phyloP scores from a whole-genome alignment of 2,797 vertebrate genomes.

The Merluccius polli region DNA sequence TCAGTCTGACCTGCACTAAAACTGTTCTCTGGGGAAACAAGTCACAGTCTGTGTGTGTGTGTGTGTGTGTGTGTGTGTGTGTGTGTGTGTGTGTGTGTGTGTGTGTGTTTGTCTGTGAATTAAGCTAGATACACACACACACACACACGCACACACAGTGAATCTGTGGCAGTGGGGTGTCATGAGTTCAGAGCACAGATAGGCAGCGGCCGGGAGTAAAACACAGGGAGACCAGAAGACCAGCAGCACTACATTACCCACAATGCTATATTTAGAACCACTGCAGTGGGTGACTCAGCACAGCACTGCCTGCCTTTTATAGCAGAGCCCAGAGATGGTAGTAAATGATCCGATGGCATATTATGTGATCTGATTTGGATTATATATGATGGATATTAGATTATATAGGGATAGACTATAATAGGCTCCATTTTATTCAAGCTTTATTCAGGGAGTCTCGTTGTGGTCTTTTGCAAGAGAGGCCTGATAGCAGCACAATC shows the following conservation, averaged over 20 bases:
- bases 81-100: constrained; percentile 7
- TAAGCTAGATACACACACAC: neutral
- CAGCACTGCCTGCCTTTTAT: neutral
- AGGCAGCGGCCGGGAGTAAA: constrained; percentile 1
- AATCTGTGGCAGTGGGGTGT: neutral
- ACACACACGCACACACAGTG: neutral
- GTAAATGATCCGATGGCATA: neutral
- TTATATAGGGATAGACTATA: neutral
- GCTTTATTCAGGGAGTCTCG: neutral
- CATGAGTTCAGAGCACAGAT: neutral
- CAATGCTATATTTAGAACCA: constrained; percentile 67
- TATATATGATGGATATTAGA: neutral
- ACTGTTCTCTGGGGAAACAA: constrained; percentile 46
- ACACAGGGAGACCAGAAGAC: neutral
- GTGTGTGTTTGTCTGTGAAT: neutral
- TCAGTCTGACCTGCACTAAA: constrained; percentile 36
- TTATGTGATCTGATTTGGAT: neutral
- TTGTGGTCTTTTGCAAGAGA: no score
- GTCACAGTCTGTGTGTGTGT: constrained; percentile 22
- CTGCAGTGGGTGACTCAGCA: constrained; percentile 72
- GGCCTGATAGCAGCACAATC: no score
- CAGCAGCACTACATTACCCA: constrained; percentile 57
- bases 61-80: constrained; percentile 12
- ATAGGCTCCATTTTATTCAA: neutral
- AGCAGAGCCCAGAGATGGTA: neutral